Conservation (phyloP, 2,113 vertebrate genomes). For the Podarcis raffonei region DNA sequence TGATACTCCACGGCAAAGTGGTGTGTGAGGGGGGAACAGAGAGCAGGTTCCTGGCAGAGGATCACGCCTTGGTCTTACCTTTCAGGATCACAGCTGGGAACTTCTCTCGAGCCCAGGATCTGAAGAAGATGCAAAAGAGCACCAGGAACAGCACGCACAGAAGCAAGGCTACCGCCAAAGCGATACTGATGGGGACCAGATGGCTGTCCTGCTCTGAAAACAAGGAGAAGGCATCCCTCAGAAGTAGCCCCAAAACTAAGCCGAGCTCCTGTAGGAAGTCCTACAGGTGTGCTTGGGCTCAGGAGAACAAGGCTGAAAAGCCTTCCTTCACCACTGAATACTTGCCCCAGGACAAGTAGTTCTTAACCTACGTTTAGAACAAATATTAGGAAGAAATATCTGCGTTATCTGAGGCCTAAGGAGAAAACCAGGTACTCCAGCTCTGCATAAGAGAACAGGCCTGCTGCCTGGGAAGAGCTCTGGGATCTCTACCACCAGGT, state of each 20-base stretch:
- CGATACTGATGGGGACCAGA: constrained; percentile 19
- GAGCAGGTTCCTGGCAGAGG: too few relatives aligned
- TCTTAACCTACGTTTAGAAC: background rate
- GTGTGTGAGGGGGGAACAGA: too few relatives aligned
- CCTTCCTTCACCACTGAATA: background rate
- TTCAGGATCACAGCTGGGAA: constrained; percentile 63
- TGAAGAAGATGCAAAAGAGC: background rate
- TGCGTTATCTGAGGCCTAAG: background rate
- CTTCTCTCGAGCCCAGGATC: constrained; percentile 56
- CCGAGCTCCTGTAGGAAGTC: background rate
- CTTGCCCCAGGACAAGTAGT: too few relatives aligned
- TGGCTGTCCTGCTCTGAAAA: background rate
- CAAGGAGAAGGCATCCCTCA: background rate
- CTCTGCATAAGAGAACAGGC: background rate
- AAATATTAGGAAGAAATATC: background rate
- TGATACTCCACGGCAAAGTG: too few relatives aligned
- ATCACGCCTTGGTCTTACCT: constrained; percentile 64
- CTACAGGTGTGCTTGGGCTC: background rate
- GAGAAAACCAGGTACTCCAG: background rate
- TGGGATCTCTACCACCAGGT: too few relatives aligned
- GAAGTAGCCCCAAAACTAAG: background rate
- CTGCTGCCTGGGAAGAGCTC: too few relatives aligned
- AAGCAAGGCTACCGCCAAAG: background rate
- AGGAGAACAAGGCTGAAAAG: background rate
- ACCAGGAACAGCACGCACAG: constrained; percentile 34